Percentiles rank a stretch among this genome's conserved stretches.
Conservation (phyloP, 2,797 vertebrate genomes). For the Anguilla anguilla region DNA sequence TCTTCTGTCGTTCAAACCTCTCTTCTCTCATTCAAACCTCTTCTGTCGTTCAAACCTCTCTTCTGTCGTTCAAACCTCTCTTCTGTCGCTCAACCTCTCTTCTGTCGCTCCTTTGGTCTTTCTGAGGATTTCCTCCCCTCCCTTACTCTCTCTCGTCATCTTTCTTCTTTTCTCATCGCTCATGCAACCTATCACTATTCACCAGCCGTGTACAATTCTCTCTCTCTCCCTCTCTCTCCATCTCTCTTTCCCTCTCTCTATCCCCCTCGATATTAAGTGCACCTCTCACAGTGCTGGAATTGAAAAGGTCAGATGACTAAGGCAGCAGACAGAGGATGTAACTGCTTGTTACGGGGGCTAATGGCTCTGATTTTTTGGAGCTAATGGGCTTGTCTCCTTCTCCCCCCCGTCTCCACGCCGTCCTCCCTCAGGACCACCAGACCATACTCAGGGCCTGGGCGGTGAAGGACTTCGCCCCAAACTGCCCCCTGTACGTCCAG, state of each 20-base stretch:
- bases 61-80: not conserved
- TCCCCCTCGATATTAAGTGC: not conserved
- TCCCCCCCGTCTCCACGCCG: not conserved
- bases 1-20: not conserved
- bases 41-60: no score
- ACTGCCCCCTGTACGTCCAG: conserved; percentile 82
- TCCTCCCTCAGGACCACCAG: conserved; percentile 77
- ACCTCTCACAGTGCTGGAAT: not conserved
- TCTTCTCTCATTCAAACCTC: not conserved
- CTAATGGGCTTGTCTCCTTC: not conserved
- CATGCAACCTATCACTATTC: not conserved
- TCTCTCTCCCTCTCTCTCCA: not conserved
- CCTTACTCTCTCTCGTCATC: conserved; percentile 14
- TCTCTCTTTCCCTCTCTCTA: not conserved
- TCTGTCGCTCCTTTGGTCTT: conserved; percentile 1
- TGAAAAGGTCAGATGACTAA: conserved; percentile 31
- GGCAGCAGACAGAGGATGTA: not conserved
- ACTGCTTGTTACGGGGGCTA: conserved; percentile 13
- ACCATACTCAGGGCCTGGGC: conserved; percentile 84
- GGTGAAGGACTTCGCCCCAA: conserved; percentile 84
- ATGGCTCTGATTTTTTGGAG: conserved; percentile 1
- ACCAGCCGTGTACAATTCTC: not conserved
- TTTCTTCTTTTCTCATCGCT: conserved; percentile 15
- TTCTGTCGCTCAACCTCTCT: not conserved
- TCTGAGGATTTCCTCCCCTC: not conserved